A percentile compares a stretch with the other conserved stretches of the same genome.
phyloP scores from a whole-genome alignment of 2,888 invertebrate genomes.

The Lomographa bimaculata region DNA sequence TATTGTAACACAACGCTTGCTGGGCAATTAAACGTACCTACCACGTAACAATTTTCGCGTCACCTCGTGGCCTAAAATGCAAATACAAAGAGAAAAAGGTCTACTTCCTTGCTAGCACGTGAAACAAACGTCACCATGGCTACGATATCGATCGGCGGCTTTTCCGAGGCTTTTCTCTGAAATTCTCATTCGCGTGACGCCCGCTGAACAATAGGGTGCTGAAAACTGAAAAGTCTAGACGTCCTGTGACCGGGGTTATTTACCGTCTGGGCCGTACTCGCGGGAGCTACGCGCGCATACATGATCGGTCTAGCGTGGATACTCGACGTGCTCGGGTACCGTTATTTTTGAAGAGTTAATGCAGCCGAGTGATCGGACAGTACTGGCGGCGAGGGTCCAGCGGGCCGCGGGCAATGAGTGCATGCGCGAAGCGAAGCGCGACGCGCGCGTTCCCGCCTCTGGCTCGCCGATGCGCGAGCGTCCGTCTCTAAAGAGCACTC shows the following conservation, averaged over 20 bases:
- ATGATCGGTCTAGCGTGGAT: slow-evolving; percentile 37
- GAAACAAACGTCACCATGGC: slow-evolving; percentile 78
- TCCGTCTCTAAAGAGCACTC: slow-evolving; percentile 70
- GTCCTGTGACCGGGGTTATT: slow-evolving; percentile 25
- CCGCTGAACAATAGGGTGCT: slow-evolving; percentile 69
- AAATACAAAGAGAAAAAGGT: slow-evolving; percentile 68
- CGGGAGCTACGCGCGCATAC: slow-evolving; percentile 33
- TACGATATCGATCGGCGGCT: slow-evolving; percentile 79
- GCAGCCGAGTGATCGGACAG: slow-evolving; percentile 47
- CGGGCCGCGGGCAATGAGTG: slow-evolving; percentile 70
- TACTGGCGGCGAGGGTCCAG: slow-evolving; percentile 51
- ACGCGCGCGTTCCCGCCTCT: slow-evolving; percentile 54
- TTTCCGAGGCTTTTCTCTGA: slow-evolving; percentile 78
- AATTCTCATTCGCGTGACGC: slow-evolving; percentile 74
- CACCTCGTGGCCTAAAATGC: slow-evolving; percentile 75
- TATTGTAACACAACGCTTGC: slow-evolving; percentile 13
- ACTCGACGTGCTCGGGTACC: slow-evolving; percentile 38
- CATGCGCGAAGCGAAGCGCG: slow-evolving; percentile 72
- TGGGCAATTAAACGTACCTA: slow-evolving; percentile 44
- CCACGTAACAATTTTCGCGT: slow-evolving; percentile 55
- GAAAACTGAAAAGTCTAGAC: slow-evolving; percentile 64
- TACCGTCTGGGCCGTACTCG: slow-evolving; percentile 29
- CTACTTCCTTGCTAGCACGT: slow-evolving; percentile 63
- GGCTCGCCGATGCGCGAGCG: slow-evolving; percentile 60
- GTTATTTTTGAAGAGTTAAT: slow-evolving; percentile 47